Percentiles rank a stretch among this genome's conserved stretches.
phyloP scores from a whole-genome alignment of 2,797 vertebrate species.

The Notoglanidium macrostoma region DNA sequence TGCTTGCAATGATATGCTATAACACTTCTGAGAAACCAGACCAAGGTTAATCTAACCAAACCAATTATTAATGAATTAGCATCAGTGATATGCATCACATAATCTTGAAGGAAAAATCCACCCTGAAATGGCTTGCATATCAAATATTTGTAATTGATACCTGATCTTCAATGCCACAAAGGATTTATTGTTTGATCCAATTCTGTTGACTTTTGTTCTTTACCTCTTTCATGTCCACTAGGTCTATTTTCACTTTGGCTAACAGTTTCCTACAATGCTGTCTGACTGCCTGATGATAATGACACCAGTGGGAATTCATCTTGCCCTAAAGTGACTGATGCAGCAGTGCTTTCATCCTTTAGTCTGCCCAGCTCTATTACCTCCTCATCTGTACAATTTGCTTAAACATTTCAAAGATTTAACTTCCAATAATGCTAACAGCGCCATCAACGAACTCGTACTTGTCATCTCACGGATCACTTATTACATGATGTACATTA shows the following conservation, averaged over 20 bases:
- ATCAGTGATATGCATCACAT: neutral
- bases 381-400: neutral
- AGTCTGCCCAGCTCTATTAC: neutral
- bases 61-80: neutral
- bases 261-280: neutral
- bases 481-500: neutral
- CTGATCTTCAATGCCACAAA: neutral
- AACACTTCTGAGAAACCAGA: constrained; percentile 34
- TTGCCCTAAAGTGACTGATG: neutral
- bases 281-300: neutral
- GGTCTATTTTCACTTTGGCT: neutral
- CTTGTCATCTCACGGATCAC: neutral
- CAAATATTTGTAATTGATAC: neutral
- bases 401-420: neutral
- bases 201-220: neutral
- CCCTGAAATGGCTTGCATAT: neutral
- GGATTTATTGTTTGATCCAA: neutral
- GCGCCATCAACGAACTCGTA: neutral
- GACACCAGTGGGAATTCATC: neutral
- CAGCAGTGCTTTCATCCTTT: constrained; percentile 2
- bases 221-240: neutral
- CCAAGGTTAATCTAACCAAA: constrained; percentile 4
- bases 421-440: neutral
- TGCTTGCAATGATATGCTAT: neutral
- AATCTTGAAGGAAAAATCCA: constrained; percentile 23